These are phyloP conservation scores for Mormyrus hasselquistii DNA, from an alignment of 2,797 vertebrate genomes.

Conservation along the genomic window DNA sequence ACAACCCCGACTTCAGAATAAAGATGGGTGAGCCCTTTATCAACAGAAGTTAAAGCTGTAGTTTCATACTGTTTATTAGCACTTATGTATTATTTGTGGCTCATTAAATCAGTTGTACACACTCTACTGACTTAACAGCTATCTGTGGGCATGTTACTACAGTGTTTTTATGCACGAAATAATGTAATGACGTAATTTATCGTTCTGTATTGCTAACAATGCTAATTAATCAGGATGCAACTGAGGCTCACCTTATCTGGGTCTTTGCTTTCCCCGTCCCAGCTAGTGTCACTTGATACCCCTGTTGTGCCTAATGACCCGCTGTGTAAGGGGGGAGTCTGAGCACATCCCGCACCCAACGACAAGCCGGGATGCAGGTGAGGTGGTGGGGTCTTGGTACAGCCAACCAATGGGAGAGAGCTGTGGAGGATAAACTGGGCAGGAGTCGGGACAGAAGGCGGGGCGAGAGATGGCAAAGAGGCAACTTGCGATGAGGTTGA, in stretches of 20 bases:
- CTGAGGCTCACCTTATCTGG: conserved; percentile 62
- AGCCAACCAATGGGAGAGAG: conserved; percentile 72
- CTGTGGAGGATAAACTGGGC: conserved; percentile 75
- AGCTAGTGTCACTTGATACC: conserved; percentile 50
- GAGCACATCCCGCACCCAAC: conserved; percentile 59
- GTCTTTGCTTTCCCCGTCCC: conserved; percentile 69
- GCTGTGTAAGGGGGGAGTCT: conserved; percentile 56
- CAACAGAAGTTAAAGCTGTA: not conserved
- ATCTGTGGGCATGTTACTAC: not conserved
- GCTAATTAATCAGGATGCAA: no score
- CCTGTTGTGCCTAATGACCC: conserved; percentile 50
- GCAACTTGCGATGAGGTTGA: conserved; percentile 62
- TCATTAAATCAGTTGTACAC: not conserved
- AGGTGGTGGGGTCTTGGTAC: conserved; percentile 70
- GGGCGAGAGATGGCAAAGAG: conserved; percentile 60
- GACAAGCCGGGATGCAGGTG: conserved; percentile 61
- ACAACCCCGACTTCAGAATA: not conserved
- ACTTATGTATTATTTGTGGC: not conserved
- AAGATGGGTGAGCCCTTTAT: not conserved
- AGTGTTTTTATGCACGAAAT: not conserved
- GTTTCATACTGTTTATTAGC: not conserved
- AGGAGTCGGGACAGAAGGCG: conserved; percentile 56
- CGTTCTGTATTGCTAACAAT: no score
- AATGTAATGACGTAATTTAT: no score
- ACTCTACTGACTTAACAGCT: not conserved